Evolutionary conservation across 2,113 vertebrate genomes (phyloP).

Genomic region (Piaya cayana): DNA sequence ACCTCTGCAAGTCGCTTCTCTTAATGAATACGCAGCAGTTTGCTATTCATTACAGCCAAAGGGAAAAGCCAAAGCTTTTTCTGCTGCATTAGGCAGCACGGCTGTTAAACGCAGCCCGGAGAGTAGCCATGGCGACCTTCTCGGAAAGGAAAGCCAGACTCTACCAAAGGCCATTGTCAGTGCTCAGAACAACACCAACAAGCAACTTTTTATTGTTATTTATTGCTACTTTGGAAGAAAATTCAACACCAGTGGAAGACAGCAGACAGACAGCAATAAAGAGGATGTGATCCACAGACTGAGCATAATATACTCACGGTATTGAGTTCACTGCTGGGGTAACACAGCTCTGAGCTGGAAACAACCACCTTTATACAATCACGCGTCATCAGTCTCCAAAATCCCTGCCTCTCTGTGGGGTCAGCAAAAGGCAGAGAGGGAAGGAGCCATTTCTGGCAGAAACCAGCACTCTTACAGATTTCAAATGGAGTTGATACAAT

Average conservation of each 20-base stretch:
- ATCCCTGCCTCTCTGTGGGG: too few relatives aligned
- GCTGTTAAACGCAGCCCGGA: neutral
- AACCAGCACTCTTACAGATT: too few relatives aligned
- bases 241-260: neutral
- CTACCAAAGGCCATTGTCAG: slow-evolving; percentile 23
- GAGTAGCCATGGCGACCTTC: slow-evolving; percentile 15
- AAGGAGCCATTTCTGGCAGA: too few relatives aligned
- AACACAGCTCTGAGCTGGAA: neutral
- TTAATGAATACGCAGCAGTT: slow-evolving; percentile 27
- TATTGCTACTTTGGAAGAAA: neutral
- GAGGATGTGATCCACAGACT: neutral
- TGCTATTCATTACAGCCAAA: slow-evolving; percentile 12
- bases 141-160: neutral
- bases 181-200: neutral
- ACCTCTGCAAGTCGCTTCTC: slow-evolving; percentile 48
- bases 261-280: neutral
- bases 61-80: slow-evolving; percentile 45
- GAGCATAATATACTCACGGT: neutral
- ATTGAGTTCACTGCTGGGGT: neutral
- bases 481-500: too few relatives aligned
- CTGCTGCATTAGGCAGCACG: slow-evolving; percentile 28
- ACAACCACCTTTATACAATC: neutral
- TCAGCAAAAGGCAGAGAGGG: too few relatives aligned
- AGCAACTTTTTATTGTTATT: slow-evolving; percentile 1
- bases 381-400: too few relatives aligned